Percentiles rank a stretch among this genome's conserved stretches.
Evolutionary conservation across 1,140 invertebrate genomes (phyloP).

Genomic region (Drosophila obscura): DNA sequence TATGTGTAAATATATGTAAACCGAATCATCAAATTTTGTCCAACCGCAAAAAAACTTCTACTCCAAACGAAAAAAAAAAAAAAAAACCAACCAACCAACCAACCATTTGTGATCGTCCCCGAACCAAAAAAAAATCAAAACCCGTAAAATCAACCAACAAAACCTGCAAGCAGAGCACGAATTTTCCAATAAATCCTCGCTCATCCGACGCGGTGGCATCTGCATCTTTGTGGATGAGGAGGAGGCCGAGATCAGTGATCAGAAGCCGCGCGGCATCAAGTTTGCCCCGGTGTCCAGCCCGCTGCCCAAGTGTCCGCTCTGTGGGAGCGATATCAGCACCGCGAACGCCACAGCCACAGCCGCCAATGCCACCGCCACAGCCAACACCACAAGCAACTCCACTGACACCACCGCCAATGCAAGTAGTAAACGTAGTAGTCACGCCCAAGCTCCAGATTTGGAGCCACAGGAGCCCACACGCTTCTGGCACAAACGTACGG

Average conservation of each 20-base stretch:
- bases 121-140: slow-evolving; percentile 10
- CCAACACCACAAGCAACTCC: slow-evolving; percentile 38
- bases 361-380: slow-evolving; percentile 24
- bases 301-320: slow-evolving; percentile 73
- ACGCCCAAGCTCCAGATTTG: slow-evolving; percentile 47
- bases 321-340: slow-evolving; percentile 68
- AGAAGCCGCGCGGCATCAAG: slow-evolving; percentile 66
- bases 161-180: slow-evolving; percentile 62
- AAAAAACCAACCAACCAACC: slow-evolving; percentile 34
- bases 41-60: slow-evolving; percentile 65
- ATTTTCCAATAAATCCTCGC: slow-evolving; percentile 79
- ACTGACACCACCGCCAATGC: slow-evolving; percentile 54
- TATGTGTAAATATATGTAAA: slow-evolving; percentile 60
- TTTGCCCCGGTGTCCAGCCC: slow-evolving; percentile 69
- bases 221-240: slow-evolving; percentile 84
- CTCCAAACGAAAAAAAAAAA: slow-evolving; percentile 42
- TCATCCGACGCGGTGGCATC: slow-evolving; percentile 82
- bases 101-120: slow-evolving; percentile 29
- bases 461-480: slow-evolving; percentile 48
- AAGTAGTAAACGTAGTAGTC: slow-evolving; percentile 75
- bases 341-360: slow-evolving; percentile 27
- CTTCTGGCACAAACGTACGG: slow-evolving; percentile 76
- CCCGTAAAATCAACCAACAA: slow-evolving; percentile 22
- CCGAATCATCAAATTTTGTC: slow-evolving; percentile 67
- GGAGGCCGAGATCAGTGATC: slow-evolving; percentile 69